Evolutionary conservation across 2,113 vertebrate species (phyloP), one percentile per base, ranked within the genome.

Genomic region (Rostratula benghalensis): DNA sequence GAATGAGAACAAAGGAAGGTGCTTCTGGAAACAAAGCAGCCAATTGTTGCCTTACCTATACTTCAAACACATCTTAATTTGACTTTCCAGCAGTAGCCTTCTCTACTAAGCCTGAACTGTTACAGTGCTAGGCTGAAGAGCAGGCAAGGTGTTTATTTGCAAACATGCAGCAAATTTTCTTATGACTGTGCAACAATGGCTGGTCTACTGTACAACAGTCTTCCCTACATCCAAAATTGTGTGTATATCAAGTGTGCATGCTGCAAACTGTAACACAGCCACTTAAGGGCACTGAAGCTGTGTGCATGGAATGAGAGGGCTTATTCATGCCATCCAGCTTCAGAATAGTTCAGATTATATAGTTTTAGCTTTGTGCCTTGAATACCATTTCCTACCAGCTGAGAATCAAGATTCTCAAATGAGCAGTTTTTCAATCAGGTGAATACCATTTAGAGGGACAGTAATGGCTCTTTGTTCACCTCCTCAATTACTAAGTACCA

Each of bases 131-230:
- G 13, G 61, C 89, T 77, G 64, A 85, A 90, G 50, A 83, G 79
- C 45, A 92, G 50, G 39, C 54, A 88, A 69, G 92, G 31, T 24
- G 13, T 65, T 94, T 83, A 68, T 61, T 90, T 76, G 27, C 85
- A 90, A 83, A 53, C 8, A 77, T 8, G 83, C 43, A 83, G 23
- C 22, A 79, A 80, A 19, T 83, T 85, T 70, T 73, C 79, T 80
- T 67, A 67, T 43, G 35, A 54, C 18, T 51, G 45, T 45, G 13
- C 28, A 79, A 54, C 1, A 83, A 28, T 3, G 31, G 24, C 73
- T 37, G 12, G 15, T 25, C 39, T 51, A 68, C 31, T 39, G 7
- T 61, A 46, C 41, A 61, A 79, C 10, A 82, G 9, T 23, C 71
- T 75, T 57, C 31, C 80, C 35, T 35, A 76, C 39, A 61, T 31